Base-by-base conservation (phyloP, 2,797 vertebrate genomes). In the Myripristis jacobus region DNA sequence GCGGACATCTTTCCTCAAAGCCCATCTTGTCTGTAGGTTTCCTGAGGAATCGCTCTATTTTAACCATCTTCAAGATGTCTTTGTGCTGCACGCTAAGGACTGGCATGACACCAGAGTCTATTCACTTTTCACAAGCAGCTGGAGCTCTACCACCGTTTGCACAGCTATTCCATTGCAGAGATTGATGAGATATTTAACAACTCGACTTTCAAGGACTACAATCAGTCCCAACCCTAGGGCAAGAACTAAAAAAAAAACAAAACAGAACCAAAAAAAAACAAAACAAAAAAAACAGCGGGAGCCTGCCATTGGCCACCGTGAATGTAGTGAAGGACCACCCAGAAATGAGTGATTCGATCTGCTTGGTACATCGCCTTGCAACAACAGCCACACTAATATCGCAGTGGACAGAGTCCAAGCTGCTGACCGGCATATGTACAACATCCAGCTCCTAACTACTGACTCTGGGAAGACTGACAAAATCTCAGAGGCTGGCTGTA, bases 1-100 rank as follows among this genome's bases (percentile, higher is more conserved):
- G 3, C 95, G 94, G 94, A 94, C 94, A 0, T 91, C 94, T 0
- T 95, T 95, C 61, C 88, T 95, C 2, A 95, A 94, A 80, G 93
- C 95, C 1, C 90, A 93, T 0, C 91, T 95, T 6, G 87, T 94
- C n/a, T 95, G 95, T 38, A 93, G 93, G 0, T 89, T 92, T 71
- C 91, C 90, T 3, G 74, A 88, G 0, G 91, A 94, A 72, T 93
- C 92, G 0, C 69, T 94, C 2, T 95, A 94, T 71, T 95, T 95
- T 69, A 95, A 92, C 68, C 91, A 76, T 12, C 90, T 95, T 7
- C 91, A 92, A 12, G 95, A 95, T 15, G 36, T 93, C 6, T 91
- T 86, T 29, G 89, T 95, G 19, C 53, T 90, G 46, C 84, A 91
- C 0, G 85, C 83, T 0, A 82, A 93, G 0, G 56, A 94, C 63